A percentile compares a stretch with the other conserved stretches of the same genome.
Conservation (phyloP, 2,113 vertebrate genomes). For the Peromyscus leucopus region DNA sequence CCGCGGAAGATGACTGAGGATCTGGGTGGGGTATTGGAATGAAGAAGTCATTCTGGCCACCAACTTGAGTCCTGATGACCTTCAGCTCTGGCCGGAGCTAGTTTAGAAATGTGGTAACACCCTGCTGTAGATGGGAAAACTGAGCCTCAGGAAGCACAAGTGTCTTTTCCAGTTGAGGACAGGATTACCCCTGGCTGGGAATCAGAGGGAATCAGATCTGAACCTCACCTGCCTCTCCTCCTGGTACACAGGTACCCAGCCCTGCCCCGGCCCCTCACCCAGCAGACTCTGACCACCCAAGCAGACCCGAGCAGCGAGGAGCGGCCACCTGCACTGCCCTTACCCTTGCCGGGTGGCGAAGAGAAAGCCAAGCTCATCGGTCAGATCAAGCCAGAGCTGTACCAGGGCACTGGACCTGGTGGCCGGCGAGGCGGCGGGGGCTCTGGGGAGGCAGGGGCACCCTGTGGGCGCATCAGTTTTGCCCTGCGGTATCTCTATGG, state of each 20-base stretch:
- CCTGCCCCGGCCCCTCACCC: conserved; percentile 84
- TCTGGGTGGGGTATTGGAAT: not conserved
- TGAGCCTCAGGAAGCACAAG: not conserved
- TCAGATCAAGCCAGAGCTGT: conserved; percentile 96
- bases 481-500: conserved; percentile 94
- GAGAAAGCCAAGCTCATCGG: conserved; percentile 96
- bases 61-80: not conserved
- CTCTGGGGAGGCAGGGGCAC: conserved; percentile 81
- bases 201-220: not conserved
- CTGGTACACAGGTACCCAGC: conserved; percentile 84
- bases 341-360: conserved; percentile 66
- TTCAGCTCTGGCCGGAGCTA: not conserved
- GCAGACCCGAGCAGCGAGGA: conserved; percentile 69
- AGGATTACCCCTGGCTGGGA: not conserved
- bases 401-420: conserved; percentile 89
- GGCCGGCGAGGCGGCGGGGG: conserved; percentile 85
- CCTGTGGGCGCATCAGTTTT: conserved; percentile 95
- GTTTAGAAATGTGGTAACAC: not conserved
- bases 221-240: not conserved
- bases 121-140: not conserved
- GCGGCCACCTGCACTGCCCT: conserved; percentile 67
- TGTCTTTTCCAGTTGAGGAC: not conserved
- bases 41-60: not conserved
- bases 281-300: conserved; percentile 80
- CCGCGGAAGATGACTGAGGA: not conserved